Evolutionary conservation across 2,888 invertebrate species (phyloP).

Genomic region (Hololepta plana): DNA sequence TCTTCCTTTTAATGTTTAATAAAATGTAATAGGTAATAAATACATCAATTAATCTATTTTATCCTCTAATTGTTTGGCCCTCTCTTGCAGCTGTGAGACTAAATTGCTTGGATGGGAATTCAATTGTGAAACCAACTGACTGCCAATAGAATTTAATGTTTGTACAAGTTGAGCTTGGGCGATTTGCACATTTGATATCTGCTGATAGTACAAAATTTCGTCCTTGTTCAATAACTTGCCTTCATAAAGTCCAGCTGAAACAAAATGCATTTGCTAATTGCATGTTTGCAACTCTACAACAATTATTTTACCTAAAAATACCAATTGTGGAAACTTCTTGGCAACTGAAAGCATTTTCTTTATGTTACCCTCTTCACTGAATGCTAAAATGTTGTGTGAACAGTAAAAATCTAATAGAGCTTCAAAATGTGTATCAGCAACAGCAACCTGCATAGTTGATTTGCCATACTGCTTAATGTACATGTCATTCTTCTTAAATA

Average conservation of each 20-base stretch:
- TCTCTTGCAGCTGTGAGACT: conserved; percentile 45
- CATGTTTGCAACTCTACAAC: conserved; percentile 1
- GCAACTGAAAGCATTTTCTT: conserved; percentile 41
- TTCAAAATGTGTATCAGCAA: conserved; percentile 49
- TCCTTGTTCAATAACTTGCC: conserved; percentile 46
- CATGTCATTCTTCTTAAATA: conserved; percentile 49
- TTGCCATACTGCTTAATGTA: conserved; percentile 45
- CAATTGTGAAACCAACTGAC: conserved; percentile 43
- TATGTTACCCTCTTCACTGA: conserved; percentile 47
- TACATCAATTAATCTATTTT: conserved; percentile 8
- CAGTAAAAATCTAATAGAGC: conserved; percentile 42
- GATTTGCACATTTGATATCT: conserved; percentile 42
- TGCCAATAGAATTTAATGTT: conserved; percentile 45
- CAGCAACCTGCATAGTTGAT: conserved; percentile 44
- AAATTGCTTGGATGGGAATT: conserved; percentile 49
- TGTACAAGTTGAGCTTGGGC: conserved; percentile 51
- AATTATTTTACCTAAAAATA: conserved; percentile 40
- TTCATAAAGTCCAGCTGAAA: conserved; percentile 55
- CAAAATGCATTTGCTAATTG: conserved; percentile 5
- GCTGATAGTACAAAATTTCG: conserved; percentile 47
- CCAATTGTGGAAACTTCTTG: conserved; percentile 51
- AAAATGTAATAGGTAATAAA: conserved; percentile 1
- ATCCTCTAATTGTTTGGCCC: conserved; percentile 26
- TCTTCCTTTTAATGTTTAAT: no score
- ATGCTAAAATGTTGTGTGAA: conserved; percentile 47